phyloP scores from a whole-genome alignment of 2,113 vertebrate species.

The Recurvirostra avosetta region DNA sequence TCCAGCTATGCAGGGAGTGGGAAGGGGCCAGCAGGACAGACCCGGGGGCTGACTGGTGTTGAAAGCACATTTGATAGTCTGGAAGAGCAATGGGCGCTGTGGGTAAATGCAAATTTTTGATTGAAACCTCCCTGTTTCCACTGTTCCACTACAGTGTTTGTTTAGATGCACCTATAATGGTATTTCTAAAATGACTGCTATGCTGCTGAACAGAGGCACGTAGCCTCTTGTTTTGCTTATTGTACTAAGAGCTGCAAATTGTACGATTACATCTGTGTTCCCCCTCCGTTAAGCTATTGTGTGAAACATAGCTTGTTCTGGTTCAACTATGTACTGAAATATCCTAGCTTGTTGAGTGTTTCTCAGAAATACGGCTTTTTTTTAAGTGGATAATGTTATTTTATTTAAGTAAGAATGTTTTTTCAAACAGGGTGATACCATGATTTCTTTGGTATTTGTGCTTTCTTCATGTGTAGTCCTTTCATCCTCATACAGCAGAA shows the following conservation, averaged over 20 bases:
- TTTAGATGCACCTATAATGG: neutral
- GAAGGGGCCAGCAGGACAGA: neutral
- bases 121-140: neutral
- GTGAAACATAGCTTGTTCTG: neutral
- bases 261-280: neutral
- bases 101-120: neutral
- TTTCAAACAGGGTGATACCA: neutral
- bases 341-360: neutral
- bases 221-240: neutral
- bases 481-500: neutral
- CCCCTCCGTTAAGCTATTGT: neutral
- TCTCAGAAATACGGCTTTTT: neutral
- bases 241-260: neutral
- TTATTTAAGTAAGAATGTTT: neutral
- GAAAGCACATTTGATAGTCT: neutral
- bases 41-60: neutral
- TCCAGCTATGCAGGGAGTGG: neutral
- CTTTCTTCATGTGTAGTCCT: neutral
- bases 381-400: neutral
- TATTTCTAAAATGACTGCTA: neutral
- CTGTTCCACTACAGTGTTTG: neutral
- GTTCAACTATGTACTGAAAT: neutral
- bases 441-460: neutral
- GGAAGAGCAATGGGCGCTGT: rapidly evolving
- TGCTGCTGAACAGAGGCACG: neutral